These are phyloP conservation scores for Euura lappo DNA, from an alignment of 1,140 invertebrate genomes.

Conservation along the genomic window DNA sequence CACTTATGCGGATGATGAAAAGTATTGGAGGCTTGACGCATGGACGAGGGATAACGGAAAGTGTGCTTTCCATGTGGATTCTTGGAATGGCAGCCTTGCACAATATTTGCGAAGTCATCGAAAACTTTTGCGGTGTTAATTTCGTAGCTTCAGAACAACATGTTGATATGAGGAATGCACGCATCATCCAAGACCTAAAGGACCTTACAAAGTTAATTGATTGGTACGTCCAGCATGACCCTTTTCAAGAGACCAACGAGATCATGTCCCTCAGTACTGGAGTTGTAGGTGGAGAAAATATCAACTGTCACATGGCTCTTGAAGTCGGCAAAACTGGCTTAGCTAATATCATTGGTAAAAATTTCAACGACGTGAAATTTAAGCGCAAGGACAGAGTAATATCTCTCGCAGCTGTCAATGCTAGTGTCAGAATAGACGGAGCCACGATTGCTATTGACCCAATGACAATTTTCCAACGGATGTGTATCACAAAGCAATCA, in stretches of 20 bases:
- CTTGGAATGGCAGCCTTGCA: constrained; percentile 8
- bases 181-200: neutral
- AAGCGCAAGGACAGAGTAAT: constrained; percentile 32
- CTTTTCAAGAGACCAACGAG: neutral
- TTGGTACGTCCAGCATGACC: neutral
- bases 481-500: constrained; percentile 22
- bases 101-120: constrained; percentile 14
- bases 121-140: constrained; percentile 14
- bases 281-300: constrained; percentile 26
- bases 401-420: constrained; percentile 33
- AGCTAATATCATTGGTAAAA: constrained; percentile 15
- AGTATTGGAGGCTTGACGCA: too few relatives aligned
- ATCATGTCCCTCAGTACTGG: constrained; percentile 40
- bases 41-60: constrained; percentile 45
- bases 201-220: neutral
- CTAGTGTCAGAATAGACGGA: constrained; percentile 20
- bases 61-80: constrained; percentile 20
- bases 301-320: constrained; percentile 37
- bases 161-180: constrained; percentile 10
- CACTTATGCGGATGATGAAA: too few relatives aligned
- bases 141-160: constrained; percentile 12
- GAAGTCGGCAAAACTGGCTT: constrained; percentile 38
- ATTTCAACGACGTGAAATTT: constrained; percentile 32
- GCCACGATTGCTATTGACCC: constrained; percentile 24
- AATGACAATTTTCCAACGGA: constrained; percentile 26